These are phyloP conservation scores for Drosophila littoralis DNA, from an alignment of 1,140 invertebrate species.

Conservation along the genomic window DNA sequence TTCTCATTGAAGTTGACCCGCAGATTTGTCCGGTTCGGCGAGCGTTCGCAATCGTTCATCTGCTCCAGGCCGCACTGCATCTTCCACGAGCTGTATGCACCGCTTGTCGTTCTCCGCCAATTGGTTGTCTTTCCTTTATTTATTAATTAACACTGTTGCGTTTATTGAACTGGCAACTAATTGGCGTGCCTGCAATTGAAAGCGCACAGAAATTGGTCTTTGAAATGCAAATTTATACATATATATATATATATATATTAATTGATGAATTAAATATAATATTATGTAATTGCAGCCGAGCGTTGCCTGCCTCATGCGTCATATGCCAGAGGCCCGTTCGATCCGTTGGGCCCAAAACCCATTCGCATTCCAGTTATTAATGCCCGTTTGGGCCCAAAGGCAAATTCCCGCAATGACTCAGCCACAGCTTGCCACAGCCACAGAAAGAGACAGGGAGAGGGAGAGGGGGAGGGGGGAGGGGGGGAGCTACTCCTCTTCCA, in stretches of 20 bases:
- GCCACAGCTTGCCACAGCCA: neutral
- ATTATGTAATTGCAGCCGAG: constrained; percentile 27
- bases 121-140: constrained; percentile 6
- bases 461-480: neutral
- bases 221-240: constrained; percentile 16
- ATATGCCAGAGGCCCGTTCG: constrained; percentile 32
- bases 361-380: constrained; percentile 40
- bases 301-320: constrained; percentile 44
- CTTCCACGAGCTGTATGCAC: constrained; percentile 39
- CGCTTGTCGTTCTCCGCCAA: constrained; percentile 4
- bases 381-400: constrained; percentile 54
- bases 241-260: constrained; percentile 32
- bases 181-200: constrained; percentile 68
- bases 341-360: neutral
- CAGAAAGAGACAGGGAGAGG: neutral
- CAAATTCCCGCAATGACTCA: constrained; percentile 65
- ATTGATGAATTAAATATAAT: constrained; percentile 58
- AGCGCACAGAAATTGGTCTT: constrained; percentile 50
- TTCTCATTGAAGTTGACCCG: constrained; percentile 95
- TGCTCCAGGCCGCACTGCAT: constrained; percentile 84
- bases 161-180: constrained; percentile 68
- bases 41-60: constrained; percentile 87
- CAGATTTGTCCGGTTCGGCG: constrained; percentile 90
- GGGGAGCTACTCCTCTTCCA: constrained; percentile 10
- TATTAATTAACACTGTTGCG: constrained; percentile 42